These are phyloP conservation scores for Dendrolimus pini DNA, from an alignment of 2,888 invertebrate genomes.

Conservation along the genomic window DNA sequence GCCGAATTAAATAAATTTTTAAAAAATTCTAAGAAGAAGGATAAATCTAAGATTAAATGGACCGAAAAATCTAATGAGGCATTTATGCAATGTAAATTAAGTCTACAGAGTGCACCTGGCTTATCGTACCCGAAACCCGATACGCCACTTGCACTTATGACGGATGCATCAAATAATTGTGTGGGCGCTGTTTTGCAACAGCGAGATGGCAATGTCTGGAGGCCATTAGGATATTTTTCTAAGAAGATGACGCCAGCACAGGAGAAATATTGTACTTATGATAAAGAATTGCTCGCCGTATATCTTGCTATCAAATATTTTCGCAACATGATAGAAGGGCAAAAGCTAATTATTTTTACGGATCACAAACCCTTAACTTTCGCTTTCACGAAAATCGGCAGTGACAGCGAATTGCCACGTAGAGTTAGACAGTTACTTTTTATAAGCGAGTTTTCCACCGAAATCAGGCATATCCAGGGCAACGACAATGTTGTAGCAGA, in stretches of 20 bases:
- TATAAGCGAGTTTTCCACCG: too few species aligned
- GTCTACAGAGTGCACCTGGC: neutral
- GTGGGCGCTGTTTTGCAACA: neutral
- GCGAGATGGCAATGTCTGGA: too few species aligned
- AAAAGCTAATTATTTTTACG: slow-evolving; percentile 6
- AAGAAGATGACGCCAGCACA: slow-evolving; percentile 3
- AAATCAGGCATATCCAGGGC: too few species aligned
- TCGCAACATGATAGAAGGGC: slow-evolving; percentile 7
- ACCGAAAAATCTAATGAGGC: slow-evolving; percentile 5
- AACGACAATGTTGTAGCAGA: too few species aligned
- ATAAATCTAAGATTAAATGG: slow-evolving; percentile 7
- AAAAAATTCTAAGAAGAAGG: slow-evolving; percentile 7
- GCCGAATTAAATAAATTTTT: slow-evolving; percentile 6
- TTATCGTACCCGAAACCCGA: neutral
- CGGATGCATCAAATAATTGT: too few species aligned
- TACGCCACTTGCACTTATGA: neutral
- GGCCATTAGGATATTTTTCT: slow-evolving; percentile 11
- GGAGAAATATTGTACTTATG: too few species aligned
- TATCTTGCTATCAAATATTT: slow-evolving; percentile 7
- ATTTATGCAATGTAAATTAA: slow-evolving; percentile 7
- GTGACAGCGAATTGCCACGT: neutral
- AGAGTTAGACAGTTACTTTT: slow-evolving; percentile 1
- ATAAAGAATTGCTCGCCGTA: neutral
- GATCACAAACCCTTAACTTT: slow-evolving; percentile 11
- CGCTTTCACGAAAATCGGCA: slow-evolving; percentile 9